These are phyloP conservation scores for Hemicordylus capensis DNA, from an alignment of 2,113 vertebrate genomes.

Conservation along the genomic window DNA sequence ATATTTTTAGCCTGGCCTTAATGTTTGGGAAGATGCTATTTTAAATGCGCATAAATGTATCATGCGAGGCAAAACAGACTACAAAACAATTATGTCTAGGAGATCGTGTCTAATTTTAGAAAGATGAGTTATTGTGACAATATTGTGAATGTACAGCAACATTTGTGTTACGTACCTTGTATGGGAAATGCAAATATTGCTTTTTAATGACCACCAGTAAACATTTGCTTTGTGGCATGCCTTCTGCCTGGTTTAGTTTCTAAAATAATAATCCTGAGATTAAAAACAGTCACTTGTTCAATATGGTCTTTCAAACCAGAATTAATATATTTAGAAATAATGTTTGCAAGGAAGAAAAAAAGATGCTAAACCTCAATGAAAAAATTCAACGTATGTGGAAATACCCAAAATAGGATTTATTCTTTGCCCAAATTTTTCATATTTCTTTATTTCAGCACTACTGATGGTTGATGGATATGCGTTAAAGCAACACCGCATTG, in stretches of 20 bases:
- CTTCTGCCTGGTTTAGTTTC: conserved; percentile 51
- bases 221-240: conserved; percentile 62
- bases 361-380: not conserved
- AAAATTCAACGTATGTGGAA: conserved; percentile 6
- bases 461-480: not conserved
- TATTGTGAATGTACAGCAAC: not conserved
- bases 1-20: not conserved
- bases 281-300: conserved; percentile 57
- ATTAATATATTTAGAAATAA: conserved; percentile 48
- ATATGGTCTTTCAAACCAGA: conserved; percentile 47
- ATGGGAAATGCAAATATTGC: conserved; percentile 48
- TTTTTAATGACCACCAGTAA: conserved; percentile 42
- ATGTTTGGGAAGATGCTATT: not conserved
- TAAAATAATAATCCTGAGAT: conserved; percentile 63
- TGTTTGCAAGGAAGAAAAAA: not conserved
- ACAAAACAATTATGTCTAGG: not conserved
- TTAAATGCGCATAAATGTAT: not conserved
- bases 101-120: not conserved
- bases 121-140: not conserved
- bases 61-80: not conserved
- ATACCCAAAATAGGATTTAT: not conserved
- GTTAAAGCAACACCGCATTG: not conserved
- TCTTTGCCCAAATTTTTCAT: not conserved
- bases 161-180: conserved; percentile 21
- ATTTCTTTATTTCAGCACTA: not conserved